Conservation (phyloP, 2,113 vertebrate genomes). For the Pandion haliaetus region DNA sequence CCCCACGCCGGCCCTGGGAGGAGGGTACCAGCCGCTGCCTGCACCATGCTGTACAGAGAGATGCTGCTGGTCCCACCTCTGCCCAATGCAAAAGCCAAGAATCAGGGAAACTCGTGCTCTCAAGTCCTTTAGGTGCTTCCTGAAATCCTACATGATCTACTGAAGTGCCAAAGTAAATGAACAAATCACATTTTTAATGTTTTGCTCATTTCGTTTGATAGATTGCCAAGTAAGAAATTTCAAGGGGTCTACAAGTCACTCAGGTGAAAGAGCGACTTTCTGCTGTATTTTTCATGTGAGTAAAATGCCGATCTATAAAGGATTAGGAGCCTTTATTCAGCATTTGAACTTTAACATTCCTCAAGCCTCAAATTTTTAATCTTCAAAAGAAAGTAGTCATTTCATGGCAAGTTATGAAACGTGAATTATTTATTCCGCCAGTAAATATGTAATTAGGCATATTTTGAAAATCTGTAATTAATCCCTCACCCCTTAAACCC, state of each 20-base stretch:
- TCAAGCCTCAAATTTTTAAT: slow-evolving; percentile 40
- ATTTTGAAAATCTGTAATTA: slow-evolving; percentile 67
- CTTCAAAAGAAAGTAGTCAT: slow-evolving; percentile 65
- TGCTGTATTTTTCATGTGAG: slow-evolving; percentile 25
- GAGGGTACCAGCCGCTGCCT: background rate
- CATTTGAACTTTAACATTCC: slow-evolving; percentile 61
- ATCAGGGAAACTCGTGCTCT: background rate
- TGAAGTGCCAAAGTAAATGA: slow-evolving; percentile 9
- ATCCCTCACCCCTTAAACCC: slow-evolving; percentile 61
- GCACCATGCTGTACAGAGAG: background rate
- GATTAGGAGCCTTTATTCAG: slow-evolving; percentile 46
- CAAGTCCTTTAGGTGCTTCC: background rate
- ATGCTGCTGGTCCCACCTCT: background rate
- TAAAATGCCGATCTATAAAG: slow-evolving; percentile 32
- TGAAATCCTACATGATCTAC: background rate
- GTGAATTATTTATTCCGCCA: slow-evolving; percentile 67
- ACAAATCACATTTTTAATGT: slow-evolving; percentile 7
- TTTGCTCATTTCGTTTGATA: background rate
- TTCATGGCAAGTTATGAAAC: slow-evolving; percentile 59
- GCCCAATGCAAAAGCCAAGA: background rate
- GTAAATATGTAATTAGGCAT: slow-evolving; percentile 67
- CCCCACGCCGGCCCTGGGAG: background rate
- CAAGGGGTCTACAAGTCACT: background rate
- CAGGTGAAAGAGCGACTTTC: slow-evolving; percentile 17
- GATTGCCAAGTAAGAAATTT: slow-evolving; percentile 47